Conservation (phyloP, 2,797 vertebrate species). For the Sebastes iracundus region DNA sequence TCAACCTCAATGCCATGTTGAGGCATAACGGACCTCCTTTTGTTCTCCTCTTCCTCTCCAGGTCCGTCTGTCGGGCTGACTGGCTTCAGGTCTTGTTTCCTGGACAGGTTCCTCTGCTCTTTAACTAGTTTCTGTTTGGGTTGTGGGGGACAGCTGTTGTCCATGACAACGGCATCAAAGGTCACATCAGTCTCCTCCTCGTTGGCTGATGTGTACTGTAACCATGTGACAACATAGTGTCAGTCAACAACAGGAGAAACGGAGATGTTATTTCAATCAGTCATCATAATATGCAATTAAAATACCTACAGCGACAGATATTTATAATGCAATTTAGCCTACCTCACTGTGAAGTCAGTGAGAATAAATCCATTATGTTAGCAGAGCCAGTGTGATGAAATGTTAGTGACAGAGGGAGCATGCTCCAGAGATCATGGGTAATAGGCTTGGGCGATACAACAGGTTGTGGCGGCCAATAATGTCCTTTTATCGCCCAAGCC, state of each 20-base stretch:
- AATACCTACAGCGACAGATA: background rate
- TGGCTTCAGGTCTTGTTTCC: conserved; percentile 35
- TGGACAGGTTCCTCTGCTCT: conserved; percentile 69
- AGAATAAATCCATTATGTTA: background rate
- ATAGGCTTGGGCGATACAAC: too few relatives aligned
- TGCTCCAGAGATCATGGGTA: background rate
- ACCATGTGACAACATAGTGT: conserved; percentile 18
- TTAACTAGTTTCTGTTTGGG: conserved; percentile 61
- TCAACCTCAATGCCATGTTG: conserved; percentile 62
- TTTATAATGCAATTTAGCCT: background rate
- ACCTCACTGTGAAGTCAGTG: background rate
- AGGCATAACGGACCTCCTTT: background rate
- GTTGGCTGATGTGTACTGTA: conserved; percentile 40
- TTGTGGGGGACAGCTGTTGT: conserved; percentile 14
- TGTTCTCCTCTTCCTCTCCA: conserved; percentile 4
- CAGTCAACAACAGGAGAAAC: background rate
- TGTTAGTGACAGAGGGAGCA: conserved; percentile 21
- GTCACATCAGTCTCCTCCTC: conserved; percentile 17
- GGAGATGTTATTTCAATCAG: background rate
- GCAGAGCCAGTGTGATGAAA: conserved; percentile 4
- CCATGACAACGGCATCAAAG: background rate
- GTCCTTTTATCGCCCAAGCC: conserved; percentile 23
- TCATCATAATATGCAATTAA: background rate
- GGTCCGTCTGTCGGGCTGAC: background rate
- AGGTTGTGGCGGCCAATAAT: too few relatives aligned